Evolutionary conservation across 2,113 vertebrate species (phyloP).

Genomic region (Thoracochromis brauschi): DNA sequence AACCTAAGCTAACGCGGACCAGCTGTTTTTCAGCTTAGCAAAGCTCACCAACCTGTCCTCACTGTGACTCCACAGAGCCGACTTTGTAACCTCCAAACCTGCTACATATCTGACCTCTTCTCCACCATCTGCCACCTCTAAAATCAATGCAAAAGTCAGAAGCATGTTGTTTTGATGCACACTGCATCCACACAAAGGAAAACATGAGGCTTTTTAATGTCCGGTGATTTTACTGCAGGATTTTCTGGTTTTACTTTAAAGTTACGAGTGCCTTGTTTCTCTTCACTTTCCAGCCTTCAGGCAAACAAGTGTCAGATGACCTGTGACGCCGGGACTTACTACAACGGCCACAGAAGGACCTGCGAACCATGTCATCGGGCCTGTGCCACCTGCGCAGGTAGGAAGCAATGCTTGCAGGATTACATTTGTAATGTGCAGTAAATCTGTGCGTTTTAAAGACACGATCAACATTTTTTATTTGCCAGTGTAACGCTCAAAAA

Average conservation of each 20-base stretch:
- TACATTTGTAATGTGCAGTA: neutral
- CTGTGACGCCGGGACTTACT: conserved; percentile 86
- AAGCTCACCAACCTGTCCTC: conserved; percentile 41
- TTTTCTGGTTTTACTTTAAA: neutral
- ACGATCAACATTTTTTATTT: neutral
- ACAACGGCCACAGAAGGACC: conserved; percentile 79
- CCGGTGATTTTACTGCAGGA: neutral
- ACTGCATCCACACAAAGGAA: neutral
- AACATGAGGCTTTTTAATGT: neutral
- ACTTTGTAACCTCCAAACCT: conserved; percentile 14
- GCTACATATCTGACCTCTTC: neutral
- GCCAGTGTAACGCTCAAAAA: neutral
- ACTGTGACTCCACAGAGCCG: conserved; percentile 21
- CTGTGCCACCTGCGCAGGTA: conserved; percentile 93
- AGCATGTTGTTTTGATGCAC: neutral
- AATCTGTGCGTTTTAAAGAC: neutral
- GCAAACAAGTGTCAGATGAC: conserved; percentile 82
- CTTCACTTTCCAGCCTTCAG: conserved; percentile 76
- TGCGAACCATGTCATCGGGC: conserved; percentile 88
- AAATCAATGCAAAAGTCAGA: neutral
- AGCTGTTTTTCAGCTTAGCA: conserved; percentile 60
- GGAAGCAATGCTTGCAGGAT: neutral
- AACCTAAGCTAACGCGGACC: conserved; percentile 51
- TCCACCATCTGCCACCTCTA: neutral
- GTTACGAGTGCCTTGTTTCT: neutral